Evolutionary conservation across 2,797 vertebrate species (phyloP), one percentile per base, ranked within the genome.

Genomic region (Fringilla coelebs): DNA sequence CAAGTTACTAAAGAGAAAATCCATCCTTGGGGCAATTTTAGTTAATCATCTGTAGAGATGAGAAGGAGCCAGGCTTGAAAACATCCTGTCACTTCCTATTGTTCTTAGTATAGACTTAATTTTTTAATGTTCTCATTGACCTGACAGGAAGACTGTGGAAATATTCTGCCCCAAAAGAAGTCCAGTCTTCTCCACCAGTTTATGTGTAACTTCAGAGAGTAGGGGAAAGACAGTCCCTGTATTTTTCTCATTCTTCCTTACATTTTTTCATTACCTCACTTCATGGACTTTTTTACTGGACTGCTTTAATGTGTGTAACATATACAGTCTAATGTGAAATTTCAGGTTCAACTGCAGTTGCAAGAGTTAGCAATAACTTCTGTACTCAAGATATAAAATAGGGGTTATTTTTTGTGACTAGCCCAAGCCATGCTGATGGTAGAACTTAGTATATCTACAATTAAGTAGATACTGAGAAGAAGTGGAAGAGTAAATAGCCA

Each of bases 141-240:
- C 52, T 83, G 57, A 41, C 6, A 45, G 36, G 57, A 70, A 86
- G 73, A 28, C 36, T 75, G n/a, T 68, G 66, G 51, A 90, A 68
- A 58, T 78, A 5, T 75, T 87, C n/a, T 72, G 17, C 17, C 11
- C 14, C 12, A 32, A 29, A 67, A 89, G 31, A 86, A 86, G n/a
- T 26, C 18, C 16, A 36, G 28, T 13, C 17, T 89, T 46, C 54
- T 92, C 67, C 43, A 70, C 6, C n/a, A 72, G 28, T 11, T 81
- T 78, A 57, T 46, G 38, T 10, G 15, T 58, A 18, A 20, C 7
- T 68, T 88, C 58, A 93, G 32, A 45, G 26, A 38, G 11, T 6
- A 62, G 17, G 5, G 3, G 5, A n/a, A 74, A 61, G n/a, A 40
- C 0, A 3, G 17, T 38, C 17, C 19, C 11, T 8, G 3, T 88